These are phyloP conservation scores for Lonchura striata DNA, from an alignment of 2,113 vertebrate species.

Conservation along the genomic window DNA sequence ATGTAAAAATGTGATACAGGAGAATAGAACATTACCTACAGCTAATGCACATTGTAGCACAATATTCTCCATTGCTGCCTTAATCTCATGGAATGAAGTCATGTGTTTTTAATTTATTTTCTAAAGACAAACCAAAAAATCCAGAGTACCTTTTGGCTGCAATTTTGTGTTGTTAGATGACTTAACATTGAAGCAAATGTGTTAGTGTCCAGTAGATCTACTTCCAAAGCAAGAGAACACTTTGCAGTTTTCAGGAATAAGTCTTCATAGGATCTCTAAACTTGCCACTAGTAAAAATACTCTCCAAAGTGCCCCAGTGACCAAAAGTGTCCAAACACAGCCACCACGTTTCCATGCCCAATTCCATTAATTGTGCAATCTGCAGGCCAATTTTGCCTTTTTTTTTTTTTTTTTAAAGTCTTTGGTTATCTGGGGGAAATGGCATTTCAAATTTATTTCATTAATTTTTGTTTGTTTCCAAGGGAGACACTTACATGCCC, in stretches of 20 bases:
- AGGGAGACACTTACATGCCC: not conserved
- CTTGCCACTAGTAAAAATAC: not conserved
- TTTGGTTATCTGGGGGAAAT: slow-evolving; percentile 22
- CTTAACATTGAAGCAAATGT: not conserved
- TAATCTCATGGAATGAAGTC: slow-evolving; percentile 31
- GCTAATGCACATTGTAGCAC: slow-evolving; percentile 17
- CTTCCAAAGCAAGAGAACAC: slow-evolving; percentile 3
- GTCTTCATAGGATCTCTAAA: not conserved
- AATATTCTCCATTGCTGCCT: slow-evolving; percentile 68
- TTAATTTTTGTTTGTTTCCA: not conserved
- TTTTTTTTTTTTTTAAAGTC: not conserved
- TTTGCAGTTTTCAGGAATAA: not conserved
- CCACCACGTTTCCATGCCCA: not conserved
- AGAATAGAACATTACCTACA: slow-evolving; percentile 16
- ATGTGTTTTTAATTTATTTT: not conserved
- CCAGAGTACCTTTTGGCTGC: not conserved
- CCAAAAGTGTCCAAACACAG: not conserved
- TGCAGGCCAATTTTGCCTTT: not conserved
- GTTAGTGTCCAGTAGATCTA: not conserved
- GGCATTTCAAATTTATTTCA: not conserved
- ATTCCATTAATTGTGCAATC: not conserved
- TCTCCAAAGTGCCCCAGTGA: not conserved
- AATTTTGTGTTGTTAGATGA: not conserved
- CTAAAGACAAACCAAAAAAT: not conserved
- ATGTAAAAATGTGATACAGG: not conserved